These are phyloP conservation scores for Eleginops maclovinus DNA, from an alignment of 2,113 vertebrate genomes.

Conservation along the genomic window DNA sequence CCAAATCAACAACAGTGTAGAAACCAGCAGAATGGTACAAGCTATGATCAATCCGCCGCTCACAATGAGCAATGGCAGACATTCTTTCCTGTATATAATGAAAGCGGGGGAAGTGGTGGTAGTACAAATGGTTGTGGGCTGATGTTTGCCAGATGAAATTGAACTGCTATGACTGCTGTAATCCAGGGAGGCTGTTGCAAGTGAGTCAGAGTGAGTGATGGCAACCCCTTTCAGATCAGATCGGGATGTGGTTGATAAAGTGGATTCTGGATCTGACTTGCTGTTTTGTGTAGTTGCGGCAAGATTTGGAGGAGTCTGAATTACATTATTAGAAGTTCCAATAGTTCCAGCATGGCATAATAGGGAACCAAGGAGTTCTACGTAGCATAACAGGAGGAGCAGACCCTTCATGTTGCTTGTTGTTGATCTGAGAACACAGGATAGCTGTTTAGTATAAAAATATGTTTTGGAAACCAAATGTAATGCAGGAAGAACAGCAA, in stretches of 20 bases:
- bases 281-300: accelerated
- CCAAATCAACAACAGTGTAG: not conserved
- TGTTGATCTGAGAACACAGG: constrained; percentile 42
- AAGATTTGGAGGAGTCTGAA: accelerated
- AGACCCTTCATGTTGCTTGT: constrained; percentile 58
- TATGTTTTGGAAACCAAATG: not conserved
- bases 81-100: accelerated
- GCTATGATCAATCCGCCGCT: constrained; percentile 38
- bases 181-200: accelerated
- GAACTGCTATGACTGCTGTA: accelerated
- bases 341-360: not conserved
- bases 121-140: not conserved
- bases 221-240: accelerated
- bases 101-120: not conserved
- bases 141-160: not conserved
- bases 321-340: accelerated
- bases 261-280: not conserved
- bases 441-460: not conserved
- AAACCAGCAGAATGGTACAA: constrained; percentile 38
- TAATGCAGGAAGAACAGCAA: not conserved
- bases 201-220: not conserved
- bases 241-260: accelerated
- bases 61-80: not conserved
- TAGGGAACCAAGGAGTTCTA: constrained; percentile 17
- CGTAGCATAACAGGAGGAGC: constrained; percentile 19